Evolutionary conservation across 2,888 invertebrate species (phyloP).

Genomic region (Lasioglossum marginatum): DNA sequence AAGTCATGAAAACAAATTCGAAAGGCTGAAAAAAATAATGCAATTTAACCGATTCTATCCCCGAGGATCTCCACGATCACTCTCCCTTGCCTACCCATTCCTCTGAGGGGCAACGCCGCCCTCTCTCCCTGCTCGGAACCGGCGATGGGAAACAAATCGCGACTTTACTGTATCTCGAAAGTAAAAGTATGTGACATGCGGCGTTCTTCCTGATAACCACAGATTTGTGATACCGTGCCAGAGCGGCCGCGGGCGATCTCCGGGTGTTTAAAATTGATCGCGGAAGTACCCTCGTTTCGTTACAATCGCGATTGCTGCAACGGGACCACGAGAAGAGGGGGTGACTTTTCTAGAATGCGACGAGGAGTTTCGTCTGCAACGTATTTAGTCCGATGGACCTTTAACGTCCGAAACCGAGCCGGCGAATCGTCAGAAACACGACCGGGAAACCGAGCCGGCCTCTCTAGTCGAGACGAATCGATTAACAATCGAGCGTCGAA

Average conservation of each 20-base stretch:
- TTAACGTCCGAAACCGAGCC: background rate
- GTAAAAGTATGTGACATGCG: too few relatives aligned
- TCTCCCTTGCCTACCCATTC: too few relatives aligned
- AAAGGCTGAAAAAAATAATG: too few relatives aligned
- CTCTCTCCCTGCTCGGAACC: too few relatives aligned
- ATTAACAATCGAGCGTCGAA: background rate
- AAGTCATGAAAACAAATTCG: too few relatives aligned
- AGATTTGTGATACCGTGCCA: constrained; percentile 12
- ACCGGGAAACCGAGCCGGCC: background rate
- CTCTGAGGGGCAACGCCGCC: too few relatives aligned
- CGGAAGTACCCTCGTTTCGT: constrained; percentile 14
- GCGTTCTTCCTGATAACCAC: too few relatives aligned
- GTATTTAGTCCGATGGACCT: background rate
- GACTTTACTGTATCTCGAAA: too few relatives aligned
- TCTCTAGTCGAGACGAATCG: background rate
- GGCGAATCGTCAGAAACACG: background rate
- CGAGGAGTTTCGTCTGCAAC: constrained; percentile 23
- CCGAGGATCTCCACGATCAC: too few relatives aligned
- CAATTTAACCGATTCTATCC: too few relatives aligned
- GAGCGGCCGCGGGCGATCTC: background rate
- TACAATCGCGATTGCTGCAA: constrained; percentile 40
- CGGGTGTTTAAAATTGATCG: background rate
- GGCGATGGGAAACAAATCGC: too few relatives aligned
- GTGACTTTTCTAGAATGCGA: constrained; percentile 29
- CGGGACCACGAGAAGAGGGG: constrained; percentile 55